A percentile compares a stretch with the other conserved stretches of the same genome.
These are phyloP conservation scores for Cuculus canorus DNA, from an alignment of 2,797 vertebrate species.

Conservation along the genomic window DNA sequence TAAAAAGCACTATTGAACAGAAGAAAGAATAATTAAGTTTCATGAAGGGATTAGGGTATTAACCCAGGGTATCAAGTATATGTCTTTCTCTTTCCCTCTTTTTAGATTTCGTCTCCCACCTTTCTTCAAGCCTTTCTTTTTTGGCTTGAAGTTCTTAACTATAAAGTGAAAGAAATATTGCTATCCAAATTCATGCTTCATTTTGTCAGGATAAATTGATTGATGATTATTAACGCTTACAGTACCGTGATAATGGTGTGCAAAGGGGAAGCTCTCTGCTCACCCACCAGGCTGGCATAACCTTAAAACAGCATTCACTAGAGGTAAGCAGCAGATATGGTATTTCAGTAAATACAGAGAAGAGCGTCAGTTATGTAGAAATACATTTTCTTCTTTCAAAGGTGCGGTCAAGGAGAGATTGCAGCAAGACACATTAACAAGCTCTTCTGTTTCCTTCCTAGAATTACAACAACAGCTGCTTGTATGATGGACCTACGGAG, in stretches of 20 bases:
- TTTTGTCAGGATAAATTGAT: not conserved
- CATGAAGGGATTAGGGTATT: not conserved
- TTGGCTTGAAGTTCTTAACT: not conserved
- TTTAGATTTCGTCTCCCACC: not conserved
- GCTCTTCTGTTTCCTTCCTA: slow-evolving; percentile 69
- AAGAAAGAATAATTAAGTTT: not conserved
- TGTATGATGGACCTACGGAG: slow-evolving; percentile 98
- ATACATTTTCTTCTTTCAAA: not conserved
- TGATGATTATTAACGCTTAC: not conserved
- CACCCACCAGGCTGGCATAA: not conserved
- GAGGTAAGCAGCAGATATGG: not conserved
- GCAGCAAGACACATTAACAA: not conserved
- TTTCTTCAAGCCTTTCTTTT: not conserved
- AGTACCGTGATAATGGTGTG: not conserved
- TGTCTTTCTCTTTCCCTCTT: not conserved
- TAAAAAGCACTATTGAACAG: not conserved
- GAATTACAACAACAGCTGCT: slow-evolving; percentile 96
- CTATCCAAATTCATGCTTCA: not conserved
- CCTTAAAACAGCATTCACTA: not conserved
- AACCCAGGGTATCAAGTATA: not conserved
- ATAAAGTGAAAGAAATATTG: not conserved
- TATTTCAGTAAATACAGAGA: not conserved
- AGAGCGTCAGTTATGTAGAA: not conserved
- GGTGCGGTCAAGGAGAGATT: not conserved
- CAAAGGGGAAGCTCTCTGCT: not conserved